Conservation (phyloP, 1,140 invertebrate species). For the Solenopsis fugax region DNA sequence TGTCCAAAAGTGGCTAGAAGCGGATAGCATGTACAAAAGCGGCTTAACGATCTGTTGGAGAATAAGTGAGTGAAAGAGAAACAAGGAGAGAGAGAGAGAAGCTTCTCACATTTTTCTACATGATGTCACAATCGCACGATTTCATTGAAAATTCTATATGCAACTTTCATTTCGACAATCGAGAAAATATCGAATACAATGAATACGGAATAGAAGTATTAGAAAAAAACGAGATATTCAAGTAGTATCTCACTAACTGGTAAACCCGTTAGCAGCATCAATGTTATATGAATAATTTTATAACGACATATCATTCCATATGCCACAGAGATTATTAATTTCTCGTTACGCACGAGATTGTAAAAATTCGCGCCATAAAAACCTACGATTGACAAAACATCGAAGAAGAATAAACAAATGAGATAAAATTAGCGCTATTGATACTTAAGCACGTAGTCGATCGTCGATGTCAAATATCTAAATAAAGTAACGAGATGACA, state of each 20-base stretch:
- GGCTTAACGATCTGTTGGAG: conserved; percentile 6
- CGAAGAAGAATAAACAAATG: not conserved
- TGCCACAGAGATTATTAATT: conserved; percentile 19
- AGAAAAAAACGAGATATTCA: not conserved
- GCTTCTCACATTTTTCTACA: not conserved
- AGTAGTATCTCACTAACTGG: not conserved
- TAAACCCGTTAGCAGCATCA: conserved; percentile 11
- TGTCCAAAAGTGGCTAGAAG: not conserved
- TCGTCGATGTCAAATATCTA: not conserved
- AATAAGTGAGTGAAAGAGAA: not conserved
- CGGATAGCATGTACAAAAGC: conserved; percentile 30
- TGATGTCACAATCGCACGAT: not conserved
- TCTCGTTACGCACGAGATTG: not conserved
- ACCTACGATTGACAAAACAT: not conserved
- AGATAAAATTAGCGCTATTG: not conserved
- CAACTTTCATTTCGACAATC: not conserved
- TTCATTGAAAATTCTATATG: conserved; percentile 18
- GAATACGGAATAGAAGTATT: not conserved
- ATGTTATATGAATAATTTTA: conserved; percentile 31
- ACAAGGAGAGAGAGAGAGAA: not conserved
- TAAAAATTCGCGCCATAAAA: not conserved
- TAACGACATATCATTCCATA: not conserved
- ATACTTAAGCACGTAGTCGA: not conserved
- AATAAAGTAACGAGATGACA: conserved; percentile 6
- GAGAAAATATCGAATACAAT: not conserved